Conservation (phyloP, 2,797 vertebrate species). For the Silurus aristotelis region DNA sequence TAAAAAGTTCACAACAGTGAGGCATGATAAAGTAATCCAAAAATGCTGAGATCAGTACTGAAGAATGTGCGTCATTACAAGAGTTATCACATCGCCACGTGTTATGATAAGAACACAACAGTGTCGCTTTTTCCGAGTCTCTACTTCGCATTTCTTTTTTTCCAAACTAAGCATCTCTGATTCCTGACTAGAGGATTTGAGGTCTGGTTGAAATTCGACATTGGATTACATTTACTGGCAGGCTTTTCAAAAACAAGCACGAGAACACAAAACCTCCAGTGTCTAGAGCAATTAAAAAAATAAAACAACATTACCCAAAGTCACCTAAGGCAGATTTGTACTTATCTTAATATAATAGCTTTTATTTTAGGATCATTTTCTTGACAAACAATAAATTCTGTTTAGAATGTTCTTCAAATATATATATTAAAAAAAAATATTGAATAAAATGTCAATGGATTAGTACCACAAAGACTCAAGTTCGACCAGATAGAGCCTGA, state of each 20-base stretch:
- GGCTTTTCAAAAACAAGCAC: constrained; percentile 18
- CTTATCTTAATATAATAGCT: constrained; percentile 8
- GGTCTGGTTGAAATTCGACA: not conserved
- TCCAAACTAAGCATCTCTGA: not conserved
- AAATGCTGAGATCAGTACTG: not conserved
- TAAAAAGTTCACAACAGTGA: constrained; percentile 21
- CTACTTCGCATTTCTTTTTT: not conserved
- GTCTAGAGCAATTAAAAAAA: constrained; percentile 16
- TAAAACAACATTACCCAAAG: constrained; percentile 22
- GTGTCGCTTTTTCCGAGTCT: not conserved
- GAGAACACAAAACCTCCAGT: constrained; percentile 39
- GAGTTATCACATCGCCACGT: not conserved
- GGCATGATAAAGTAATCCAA: constrained; percentile 23
- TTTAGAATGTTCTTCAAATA: not conserved
- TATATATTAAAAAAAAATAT: not conserved
- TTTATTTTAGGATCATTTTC: not conserved
- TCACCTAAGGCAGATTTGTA: constrained; percentile 23
- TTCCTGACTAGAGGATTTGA: not conserved
- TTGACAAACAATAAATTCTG: not conserved
- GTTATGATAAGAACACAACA: not conserved
- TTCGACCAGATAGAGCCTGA: not conserved
- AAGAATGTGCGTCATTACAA: constrained; percentile 6
- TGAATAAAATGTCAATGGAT: constrained; percentile 4
- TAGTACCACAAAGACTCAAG: not conserved
- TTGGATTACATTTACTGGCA: constrained; percentile 26